Base-by-base conservation (phyloP, 2,888 invertebrate genomes). In the Drosophila setosimentum region DNA sequence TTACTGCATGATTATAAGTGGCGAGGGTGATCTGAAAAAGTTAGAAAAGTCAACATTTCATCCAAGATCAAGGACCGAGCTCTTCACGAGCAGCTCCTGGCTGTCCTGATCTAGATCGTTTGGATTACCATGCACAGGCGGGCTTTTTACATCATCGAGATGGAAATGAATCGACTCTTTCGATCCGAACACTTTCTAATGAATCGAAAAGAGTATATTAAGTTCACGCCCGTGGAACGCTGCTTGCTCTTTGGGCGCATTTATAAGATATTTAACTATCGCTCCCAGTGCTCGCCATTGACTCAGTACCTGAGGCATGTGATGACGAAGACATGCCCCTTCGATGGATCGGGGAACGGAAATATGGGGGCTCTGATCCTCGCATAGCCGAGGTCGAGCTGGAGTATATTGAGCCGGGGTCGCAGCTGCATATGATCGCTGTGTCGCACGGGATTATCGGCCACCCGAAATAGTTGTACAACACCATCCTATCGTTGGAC, bases 111-210 rank as follows among this genome's bases (percentile, higher is more conserved):
- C 0, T 83, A 90, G 72, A 68, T 92, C 5, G 24, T 66, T 7
- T 66, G 68, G 66, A 68, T 66, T 2, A 13, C 68, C 0, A 35
- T 66, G 66, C 66, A 91, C 76, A 78, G 92, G 2, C 81, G 83
- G 16, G 87, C 84, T 18, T 91, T 87, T 54, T 80, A 83, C 29
- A 58, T 88, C 16, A 90, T 92, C 45, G 89, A 91, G 51, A 60
- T 70, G 72, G 92, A 92, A 81, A 91, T 92, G 61, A 86, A 87
- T 73, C 84, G 92, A 16, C 81, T 92, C 16, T 91, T 92, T 73
- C 83, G 92, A 5, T 91, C 92, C 8, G 87, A 91, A 24, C 91
- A 92, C 64, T 92, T 92, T 53, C 86, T 83, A 37, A 57, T 88
- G 37, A 77, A 72, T 1, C 82, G 79, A 0, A 73, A 73, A 1